phyloP scores from a whole-genome alignment of 2,113 vertebrate genomes.

The Procapra przewalskii region DNA sequence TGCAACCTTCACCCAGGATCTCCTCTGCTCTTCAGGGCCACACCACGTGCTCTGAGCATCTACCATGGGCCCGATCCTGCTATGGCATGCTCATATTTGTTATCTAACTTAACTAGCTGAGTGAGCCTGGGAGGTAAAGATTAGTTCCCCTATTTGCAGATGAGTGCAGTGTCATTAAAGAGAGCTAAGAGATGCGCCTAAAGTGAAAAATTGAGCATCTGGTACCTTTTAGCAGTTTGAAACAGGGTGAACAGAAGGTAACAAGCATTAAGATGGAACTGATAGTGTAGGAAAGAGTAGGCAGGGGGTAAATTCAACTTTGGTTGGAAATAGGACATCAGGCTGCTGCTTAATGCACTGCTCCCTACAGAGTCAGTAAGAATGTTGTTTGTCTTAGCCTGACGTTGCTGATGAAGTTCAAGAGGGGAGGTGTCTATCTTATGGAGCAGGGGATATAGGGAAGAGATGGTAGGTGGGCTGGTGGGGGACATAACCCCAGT shows the following conservation, averaged over 20 bases:
- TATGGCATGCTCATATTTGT: background rate
- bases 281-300: background rate
- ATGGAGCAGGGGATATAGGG: background rate
- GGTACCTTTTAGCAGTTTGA: background rate
- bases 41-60: rapidly evolving
- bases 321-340: background rate
- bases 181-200: background rate
- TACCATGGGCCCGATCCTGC: rapidly evolving
- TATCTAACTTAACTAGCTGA: background rate
- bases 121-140: background rate
- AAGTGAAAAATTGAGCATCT: constrained; percentile 37
- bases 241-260: constrained; percentile 34
- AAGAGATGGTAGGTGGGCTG: background rate
- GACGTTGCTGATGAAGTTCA: background rate
- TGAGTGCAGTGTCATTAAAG: background rate
- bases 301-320: background rate
- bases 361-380: background rate
- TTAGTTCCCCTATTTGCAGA: background rate
- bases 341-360: background rate
- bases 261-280: background rate
- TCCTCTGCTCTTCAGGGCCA: background rate
- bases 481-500: rapidly evolving
- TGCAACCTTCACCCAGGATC: background rate
- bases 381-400: background rate
- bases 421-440: background rate